Evolutionary conservation across 1,140 invertebrate genomes (phyloP).

Genomic region (Drosophila funebris): DNA sequence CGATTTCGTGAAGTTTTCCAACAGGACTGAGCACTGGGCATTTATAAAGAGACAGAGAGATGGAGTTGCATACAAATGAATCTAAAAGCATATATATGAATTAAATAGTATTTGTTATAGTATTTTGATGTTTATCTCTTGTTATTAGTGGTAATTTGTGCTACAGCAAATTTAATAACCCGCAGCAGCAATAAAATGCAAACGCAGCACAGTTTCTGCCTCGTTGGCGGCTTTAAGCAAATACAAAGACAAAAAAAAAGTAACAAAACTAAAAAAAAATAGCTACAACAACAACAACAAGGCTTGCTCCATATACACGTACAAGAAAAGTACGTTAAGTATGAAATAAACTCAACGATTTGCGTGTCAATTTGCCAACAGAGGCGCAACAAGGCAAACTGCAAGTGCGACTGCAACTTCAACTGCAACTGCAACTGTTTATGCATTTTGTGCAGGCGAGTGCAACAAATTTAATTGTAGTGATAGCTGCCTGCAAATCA

Average conservation of each 20-base stretch:
- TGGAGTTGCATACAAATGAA: too few species aligned
- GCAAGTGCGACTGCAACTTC: conserved; percentile 23
- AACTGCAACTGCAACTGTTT: conserved; percentile 58
- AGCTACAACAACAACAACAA: conserved; percentile 4
- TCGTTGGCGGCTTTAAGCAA: conserved; percentile 68
- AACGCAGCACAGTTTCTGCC: conserved; percentile 49
- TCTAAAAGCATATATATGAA: conserved; percentile 6
- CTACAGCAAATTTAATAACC: conserved; percentile 48
- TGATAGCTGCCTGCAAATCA: conserved; percentile 52
- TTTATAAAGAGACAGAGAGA: too few species aligned
- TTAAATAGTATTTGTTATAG: conserved; percentile 14
- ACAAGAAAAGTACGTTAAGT: background rate
- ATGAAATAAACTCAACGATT: conserved; percentile 52
- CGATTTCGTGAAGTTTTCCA: too few species aligned
- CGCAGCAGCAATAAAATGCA: conserved; percentile 45
- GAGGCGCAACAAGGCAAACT: conserved; percentile 28
- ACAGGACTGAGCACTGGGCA: too few species aligned
- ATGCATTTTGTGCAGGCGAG: conserved; percentile 80
- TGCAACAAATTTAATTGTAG: conserved; percentile 80
- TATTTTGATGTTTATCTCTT: conserved; percentile 35
- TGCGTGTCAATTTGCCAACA: conserved; percentile 74
- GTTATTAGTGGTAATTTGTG: conserved; percentile 44
- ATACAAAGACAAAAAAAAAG: conserved; percentile 21
- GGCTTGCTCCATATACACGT: conserved; percentile 14
- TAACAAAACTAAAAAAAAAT: background rate